Evolutionary conservation across 2,113 vertebrate genomes (phyloP).

Genomic region (Probosciger aterrimus): DNA sequence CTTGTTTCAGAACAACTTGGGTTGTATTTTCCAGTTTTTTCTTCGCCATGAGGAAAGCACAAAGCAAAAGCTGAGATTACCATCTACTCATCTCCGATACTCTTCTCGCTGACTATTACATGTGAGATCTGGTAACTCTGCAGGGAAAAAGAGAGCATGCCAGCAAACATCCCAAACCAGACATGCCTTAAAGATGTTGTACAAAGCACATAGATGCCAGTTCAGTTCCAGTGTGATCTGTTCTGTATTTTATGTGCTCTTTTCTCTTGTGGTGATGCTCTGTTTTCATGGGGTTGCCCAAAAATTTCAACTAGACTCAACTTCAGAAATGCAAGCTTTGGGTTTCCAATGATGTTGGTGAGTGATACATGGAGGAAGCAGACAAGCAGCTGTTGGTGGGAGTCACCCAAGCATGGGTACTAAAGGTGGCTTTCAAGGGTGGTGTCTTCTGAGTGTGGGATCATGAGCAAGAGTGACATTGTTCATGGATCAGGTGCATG

Average conservation of each 20-base stretch:
- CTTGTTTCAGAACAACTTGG: background rate
- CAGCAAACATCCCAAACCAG: background rate
- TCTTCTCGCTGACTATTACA: background rate
- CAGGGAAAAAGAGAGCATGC: background rate
- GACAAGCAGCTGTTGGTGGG: background rate
- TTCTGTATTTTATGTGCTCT: background rate
- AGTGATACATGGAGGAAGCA: background rate
- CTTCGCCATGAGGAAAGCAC: background rate
- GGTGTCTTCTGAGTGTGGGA: background rate
- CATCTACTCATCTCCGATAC: background rate
- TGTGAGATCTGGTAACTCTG: background rate
- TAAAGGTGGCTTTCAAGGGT: background rate
- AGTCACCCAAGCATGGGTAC: background rate
- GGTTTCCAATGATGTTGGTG: background rate
- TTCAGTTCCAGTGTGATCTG: background rate
- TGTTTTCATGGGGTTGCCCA: background rate
- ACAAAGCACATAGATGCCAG: background rate
- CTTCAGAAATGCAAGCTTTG: background rate
- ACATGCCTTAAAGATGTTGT: background rate
- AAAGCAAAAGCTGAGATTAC: background rate
- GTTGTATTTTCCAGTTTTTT: background rate
- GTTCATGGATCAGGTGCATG: accelerated
- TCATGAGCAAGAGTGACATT: background rate
- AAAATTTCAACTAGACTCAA: background rate
- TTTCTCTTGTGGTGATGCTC: background rate